These are phyloP conservation scores for Apamea anceps DNA, from an alignment of 2,888 invertebrate genomes.

Conservation along the genomic window DNA sequence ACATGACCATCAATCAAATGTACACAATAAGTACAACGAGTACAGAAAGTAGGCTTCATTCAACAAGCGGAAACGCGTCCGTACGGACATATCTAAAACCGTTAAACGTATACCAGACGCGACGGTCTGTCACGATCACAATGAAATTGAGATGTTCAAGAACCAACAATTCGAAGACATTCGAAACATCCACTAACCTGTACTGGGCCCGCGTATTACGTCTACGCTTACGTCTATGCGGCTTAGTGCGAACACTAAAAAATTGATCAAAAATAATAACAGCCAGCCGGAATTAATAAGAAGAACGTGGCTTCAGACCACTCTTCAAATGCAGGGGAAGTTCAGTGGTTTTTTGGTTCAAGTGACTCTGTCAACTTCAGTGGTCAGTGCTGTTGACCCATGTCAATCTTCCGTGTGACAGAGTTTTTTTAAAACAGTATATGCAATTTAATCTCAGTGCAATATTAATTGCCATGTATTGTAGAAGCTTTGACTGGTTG, in stretches of 20 bases:
- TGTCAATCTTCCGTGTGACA: slow-evolving; percentile 8
- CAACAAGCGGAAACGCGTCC: no score
- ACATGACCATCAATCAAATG: not conserved
- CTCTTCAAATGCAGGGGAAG: no score
- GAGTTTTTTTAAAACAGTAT: not conserved
- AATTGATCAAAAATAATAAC: not conserved
- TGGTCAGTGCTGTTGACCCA: not conserved
- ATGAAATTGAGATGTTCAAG: not conserved
- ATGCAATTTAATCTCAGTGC: no score
- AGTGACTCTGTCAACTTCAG: not conserved
- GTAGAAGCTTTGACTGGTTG: not conserved
- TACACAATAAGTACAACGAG: no score
- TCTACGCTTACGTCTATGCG: not conserved
- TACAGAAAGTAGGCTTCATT: no score
- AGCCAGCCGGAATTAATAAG: not conserved
- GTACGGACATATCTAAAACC: no score
- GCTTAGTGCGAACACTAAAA: not conserved
- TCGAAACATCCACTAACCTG: slow-evolving; percentile 6
- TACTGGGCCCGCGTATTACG: not conserved
- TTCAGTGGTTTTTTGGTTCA: not conserved
- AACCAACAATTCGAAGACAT: not conserved
- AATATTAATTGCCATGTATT: not conserved
- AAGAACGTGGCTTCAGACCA: not conserved
- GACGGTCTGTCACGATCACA: no score
- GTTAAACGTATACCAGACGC: no score